Evolutionary conservation across 2,888 invertebrate genomes (phyloP).

Genomic region (Idaea dimidiata): DNA sequence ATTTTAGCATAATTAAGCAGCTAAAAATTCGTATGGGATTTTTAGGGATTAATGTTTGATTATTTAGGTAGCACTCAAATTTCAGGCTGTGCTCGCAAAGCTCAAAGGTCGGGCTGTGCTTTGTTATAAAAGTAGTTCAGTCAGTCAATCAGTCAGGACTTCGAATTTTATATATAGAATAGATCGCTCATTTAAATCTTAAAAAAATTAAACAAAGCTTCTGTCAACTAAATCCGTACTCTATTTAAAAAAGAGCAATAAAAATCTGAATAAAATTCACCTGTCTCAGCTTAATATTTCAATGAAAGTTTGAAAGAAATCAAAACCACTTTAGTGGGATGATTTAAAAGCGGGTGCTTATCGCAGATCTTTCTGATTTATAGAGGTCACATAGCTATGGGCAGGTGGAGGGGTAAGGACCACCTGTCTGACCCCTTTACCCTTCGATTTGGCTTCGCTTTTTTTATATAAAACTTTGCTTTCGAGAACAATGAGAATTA

Average conservation of each 20-base stretch:
- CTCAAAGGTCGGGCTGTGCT: too few relatives aligned
- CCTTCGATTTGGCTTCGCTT: constrained; percentile 9
- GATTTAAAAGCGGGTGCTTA: constrained; percentile 50
- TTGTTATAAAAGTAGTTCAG: too few relatives aligned
- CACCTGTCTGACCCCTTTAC: constrained; percentile 13
- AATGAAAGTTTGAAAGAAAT: constrained; percentile 29
- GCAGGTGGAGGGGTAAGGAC: constrained; percentile 5
- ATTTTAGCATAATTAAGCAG: too few relatives aligned
- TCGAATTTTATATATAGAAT: not conserved
- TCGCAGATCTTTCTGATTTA: constrained; percentile 62
- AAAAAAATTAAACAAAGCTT: not conserved
- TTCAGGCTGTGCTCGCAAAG: too few relatives aligned
- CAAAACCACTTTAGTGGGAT: constrained; percentile 35
- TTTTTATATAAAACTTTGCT: not conserved
- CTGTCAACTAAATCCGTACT: not conserved
- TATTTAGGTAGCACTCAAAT: too few relatives aligned
- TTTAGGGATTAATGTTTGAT: too few relatives aligned
- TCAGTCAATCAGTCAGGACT: too few relatives aligned
- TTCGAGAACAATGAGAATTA: not conserved
- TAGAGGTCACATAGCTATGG: constrained; percentile 38
- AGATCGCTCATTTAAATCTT: not conserved
- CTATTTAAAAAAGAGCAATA: not conserved
- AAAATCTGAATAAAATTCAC: not conserved
- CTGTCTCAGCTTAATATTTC: constrained; percentile 3
- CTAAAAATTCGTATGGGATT: too few relatives aligned